phyloP scores from a whole-genome alignment of 2,113 vertebrate species.

The Gallinago jamesoni region DNA sequence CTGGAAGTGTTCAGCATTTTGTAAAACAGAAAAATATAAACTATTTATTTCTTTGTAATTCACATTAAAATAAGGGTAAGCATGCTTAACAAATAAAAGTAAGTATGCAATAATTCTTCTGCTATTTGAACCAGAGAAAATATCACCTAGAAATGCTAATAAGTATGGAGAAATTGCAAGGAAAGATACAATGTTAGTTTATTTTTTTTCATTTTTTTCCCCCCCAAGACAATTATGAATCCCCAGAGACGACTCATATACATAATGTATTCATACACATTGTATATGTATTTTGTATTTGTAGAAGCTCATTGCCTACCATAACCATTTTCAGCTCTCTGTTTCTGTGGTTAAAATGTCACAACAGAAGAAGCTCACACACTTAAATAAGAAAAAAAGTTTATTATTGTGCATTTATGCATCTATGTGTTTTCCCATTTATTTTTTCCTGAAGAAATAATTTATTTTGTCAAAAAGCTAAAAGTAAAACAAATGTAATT shows the following conservation, averaged over 20 bases:
- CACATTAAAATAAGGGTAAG: neutral
- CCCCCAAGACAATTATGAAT: neutral
- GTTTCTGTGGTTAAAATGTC: neutral
- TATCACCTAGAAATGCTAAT: neutral
- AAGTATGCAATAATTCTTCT: neutral
- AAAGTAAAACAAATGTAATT: neutral
- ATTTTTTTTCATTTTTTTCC: accelerated
- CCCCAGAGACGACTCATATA: neutral
- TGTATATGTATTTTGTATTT: neutral
- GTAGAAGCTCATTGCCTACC: neutral
- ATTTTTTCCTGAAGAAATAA: neutral
- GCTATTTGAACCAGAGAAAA: neutral
- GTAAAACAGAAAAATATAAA: neutral
- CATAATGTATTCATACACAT: neutral
- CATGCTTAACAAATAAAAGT: neutral
- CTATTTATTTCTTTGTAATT: neutral
- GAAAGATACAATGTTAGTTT: neutral
- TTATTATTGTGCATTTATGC: neutral
- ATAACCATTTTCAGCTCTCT: neutral
- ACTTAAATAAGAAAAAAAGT: neutral
- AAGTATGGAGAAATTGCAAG: neutral
- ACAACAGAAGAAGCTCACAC: neutral
- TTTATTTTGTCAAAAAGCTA: neutral
- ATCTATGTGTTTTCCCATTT: neutral
- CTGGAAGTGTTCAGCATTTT: neutral